Conservation (phyloP, 2,888 invertebrate species). For the Girardia tigrina region DNA sequence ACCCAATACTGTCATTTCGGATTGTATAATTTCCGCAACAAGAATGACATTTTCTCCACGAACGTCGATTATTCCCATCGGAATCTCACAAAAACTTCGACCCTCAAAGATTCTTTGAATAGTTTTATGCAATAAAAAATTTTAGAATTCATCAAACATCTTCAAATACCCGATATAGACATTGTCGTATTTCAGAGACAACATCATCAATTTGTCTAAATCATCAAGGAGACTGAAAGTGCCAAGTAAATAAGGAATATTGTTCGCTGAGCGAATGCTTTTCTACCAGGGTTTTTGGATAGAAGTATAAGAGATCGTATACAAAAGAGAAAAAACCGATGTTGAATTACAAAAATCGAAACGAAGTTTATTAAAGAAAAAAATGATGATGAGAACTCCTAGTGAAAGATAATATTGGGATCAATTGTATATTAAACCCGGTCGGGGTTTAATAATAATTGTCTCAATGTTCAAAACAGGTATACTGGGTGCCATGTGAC, state of each 20-base stretch:
- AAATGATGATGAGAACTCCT: too few species aligned
- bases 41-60: slow-evolving; percentile 95
- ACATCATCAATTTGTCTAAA: slow-evolving; percentile 2
- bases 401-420: too few species aligned
- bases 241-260: background rate
- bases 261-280: too few species aligned
- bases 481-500: too few species aligned
- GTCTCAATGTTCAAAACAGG: too few species aligned
- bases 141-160: slow-evolving; percentile 53
- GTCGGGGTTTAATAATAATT: too few species aligned
- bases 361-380: too few species aligned
- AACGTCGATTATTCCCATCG: slow-evolving; percentile 84
- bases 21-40: slow-evolving; percentile 91
- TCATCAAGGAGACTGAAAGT: background rate
- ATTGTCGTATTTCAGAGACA: background rate
- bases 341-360: background rate
- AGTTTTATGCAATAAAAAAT: slow-evolving; percentile 79
- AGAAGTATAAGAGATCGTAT: too few species aligned
- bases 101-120: slow-evolving; percentile 95
- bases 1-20: too few species aligned
- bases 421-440: too few species aligned
- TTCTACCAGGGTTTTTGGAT: too few species aligned
- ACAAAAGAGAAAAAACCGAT: background rate
- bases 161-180: background rate
- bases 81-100: slow-evolving; percentile 88